Conservation (phyloP, 1,140 invertebrate species). For the Frieseomelitta varia region DNA sequence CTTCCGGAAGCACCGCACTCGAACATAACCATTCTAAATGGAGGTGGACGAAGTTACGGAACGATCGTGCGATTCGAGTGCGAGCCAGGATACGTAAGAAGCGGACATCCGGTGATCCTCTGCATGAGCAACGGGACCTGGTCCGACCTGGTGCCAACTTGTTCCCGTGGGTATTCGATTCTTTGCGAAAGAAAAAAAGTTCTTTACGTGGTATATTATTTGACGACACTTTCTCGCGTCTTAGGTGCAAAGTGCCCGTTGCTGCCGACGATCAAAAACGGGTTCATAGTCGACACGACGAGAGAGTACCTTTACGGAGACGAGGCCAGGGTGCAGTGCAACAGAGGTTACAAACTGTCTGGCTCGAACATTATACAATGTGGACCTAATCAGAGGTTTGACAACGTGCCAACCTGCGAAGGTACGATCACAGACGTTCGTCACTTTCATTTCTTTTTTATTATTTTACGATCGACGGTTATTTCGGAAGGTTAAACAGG, state of each 20-base stretch:
- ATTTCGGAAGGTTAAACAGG: too few species aligned
- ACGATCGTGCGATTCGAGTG: constrained; percentile 97
- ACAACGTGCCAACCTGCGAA: constrained; percentile 92
- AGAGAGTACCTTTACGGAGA: constrained; percentile 93
- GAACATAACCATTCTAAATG: constrained; percentile 94
- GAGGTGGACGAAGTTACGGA: constrained; percentile 96
- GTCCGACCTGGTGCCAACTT: constrained; percentile 95
- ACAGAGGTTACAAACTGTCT: constrained; percentile 92
- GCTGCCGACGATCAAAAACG: constrained; percentile 92
- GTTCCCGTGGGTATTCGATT: constrained; percentile 86
- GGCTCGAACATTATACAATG: constrained; percentile 95
- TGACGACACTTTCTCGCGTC: neutral
- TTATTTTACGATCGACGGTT: too few species aligned
- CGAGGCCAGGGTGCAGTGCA: constrained; percentile 95
- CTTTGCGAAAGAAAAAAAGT: neutral
- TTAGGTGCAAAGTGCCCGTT: constrained; percentile 91
- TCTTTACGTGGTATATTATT: too few species aligned
- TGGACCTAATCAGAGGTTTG: constrained; percentile 92
- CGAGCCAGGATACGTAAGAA: constrained; percentile 94
- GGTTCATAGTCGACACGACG: constrained; percentile 90
- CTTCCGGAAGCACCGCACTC: constrained; percentile 94
- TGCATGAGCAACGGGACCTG: constrained; percentile 98
- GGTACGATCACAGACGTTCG: constrained; percentile 77
- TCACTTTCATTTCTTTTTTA: too few species aligned
- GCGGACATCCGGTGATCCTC: constrained; percentile 93